phyloP scores from a whole-genome alignment of 2,113 vertebrate species.

The Rhinoptilus africanus region DNA sequence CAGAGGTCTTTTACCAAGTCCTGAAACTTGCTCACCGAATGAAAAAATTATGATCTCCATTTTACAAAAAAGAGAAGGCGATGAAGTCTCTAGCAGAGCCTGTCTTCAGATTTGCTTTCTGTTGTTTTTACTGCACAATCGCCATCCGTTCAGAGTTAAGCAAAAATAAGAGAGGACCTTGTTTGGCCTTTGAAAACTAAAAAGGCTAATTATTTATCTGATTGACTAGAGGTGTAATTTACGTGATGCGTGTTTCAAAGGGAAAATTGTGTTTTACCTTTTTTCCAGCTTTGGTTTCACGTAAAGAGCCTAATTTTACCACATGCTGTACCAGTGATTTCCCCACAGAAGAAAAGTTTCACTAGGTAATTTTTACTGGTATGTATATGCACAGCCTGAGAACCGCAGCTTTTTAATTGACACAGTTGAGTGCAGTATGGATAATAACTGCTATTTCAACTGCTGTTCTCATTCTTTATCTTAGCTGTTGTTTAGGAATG shows the following conservation, averaged over 20 bases:
- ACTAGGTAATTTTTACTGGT: not conserved
- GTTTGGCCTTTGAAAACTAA: constrained; percentile 28
- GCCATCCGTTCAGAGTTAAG: not conserved
- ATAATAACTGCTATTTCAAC: not conserved
- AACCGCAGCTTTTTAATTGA: not conserved
- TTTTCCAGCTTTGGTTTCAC: not conserved
- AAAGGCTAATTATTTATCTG: constrained; percentile 27
- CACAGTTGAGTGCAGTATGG: not conserved
- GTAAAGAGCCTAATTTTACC: not conserved
- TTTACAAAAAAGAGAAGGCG: not conserved
- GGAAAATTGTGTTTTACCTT: not conserved
- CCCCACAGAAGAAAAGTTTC: not conserved
- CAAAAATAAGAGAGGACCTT: constrained; percentile 2
- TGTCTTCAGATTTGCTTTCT: not conserved
- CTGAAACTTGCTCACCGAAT: not conserved
- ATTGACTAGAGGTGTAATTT: not conserved
- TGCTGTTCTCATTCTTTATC: not conserved
- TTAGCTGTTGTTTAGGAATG: not conserved
- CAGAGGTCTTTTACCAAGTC: not conserved
- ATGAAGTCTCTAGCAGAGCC: not conserved
- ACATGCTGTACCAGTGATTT: not conserved
- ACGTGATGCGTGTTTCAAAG: not conserved
- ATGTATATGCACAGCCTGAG: not conserved
- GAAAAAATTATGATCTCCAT: not conserved
- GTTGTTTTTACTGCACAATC: not conserved